A percentile compares a stretch with the other conserved stretches of the same genome.
Evolutionary conservation across 2,113 vertebrate species (phyloP).

Genomic region (Tretioscincus oriximinensis): DNA sequence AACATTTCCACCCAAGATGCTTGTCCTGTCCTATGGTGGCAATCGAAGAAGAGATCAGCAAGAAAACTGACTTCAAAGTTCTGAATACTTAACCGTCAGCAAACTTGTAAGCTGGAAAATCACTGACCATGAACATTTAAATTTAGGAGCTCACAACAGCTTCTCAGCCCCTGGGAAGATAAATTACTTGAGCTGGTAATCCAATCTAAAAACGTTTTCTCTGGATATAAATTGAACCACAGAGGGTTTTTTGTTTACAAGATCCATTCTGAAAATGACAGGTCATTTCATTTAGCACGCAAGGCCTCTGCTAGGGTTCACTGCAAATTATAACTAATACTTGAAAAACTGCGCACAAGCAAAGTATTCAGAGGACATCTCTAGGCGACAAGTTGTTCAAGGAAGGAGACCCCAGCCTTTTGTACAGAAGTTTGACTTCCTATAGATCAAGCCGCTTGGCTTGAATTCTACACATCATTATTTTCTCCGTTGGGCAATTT

Average conservation of each 20-base stretch:
- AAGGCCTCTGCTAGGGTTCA: slow-evolving; percentile 5
- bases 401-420: neutral
- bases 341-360: neutral
- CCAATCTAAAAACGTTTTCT: slow-evolving; percentile 14
- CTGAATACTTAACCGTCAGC: slow-evolving; percentile 2
- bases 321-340: slow-evolving; percentile 16
- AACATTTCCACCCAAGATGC: neutral
- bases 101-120: slow-evolving; percentile 18
- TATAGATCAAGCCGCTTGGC: neutral
- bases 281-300: slow-evolving; percentile 28
- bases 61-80: neutral
- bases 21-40: too few species aligned
- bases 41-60: neutral
- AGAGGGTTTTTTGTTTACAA: slow-evolving; percentile 17
- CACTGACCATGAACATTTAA: slow-evolving; percentile 17
- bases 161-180: slow-evolving; percentile 23
- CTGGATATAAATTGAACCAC: slow-evolving; percentile 19
- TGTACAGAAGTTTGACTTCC: neutral
- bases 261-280: slow-evolving; percentile 31
- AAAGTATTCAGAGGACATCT: neutral
- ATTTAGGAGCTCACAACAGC: neutral
- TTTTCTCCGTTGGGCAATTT: neutral
- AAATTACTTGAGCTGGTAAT: slow-evolving; percentile 14
- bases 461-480: neutral
- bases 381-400: neutral